Conservation (phyloP, 2,888 invertebrate genomes). For the Molorchus minor region DNA sequence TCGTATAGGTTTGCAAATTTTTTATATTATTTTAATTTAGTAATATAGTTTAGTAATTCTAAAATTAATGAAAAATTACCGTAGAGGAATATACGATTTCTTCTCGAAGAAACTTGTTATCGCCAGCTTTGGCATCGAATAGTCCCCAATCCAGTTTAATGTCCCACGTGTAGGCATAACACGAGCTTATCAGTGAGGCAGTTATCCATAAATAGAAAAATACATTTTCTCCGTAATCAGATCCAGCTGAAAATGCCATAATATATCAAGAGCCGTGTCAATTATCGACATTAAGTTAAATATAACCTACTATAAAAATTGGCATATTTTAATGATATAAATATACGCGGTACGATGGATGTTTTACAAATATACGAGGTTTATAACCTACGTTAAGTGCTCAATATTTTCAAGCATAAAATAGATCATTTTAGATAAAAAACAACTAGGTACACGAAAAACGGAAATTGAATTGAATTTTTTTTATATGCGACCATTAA, state of each 20-base stretch:
- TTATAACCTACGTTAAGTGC: no score
- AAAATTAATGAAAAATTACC: no score
- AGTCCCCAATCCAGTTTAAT: conserved; percentile 99
- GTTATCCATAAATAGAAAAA: conserved; percentile 91
- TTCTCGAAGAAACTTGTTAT: conserved; percentile 90
- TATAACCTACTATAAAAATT: background rate
- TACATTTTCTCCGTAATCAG: conserved; percentile 70
- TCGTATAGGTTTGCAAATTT: no score
- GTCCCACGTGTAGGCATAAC: conserved; percentile 98
- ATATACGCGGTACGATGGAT: no score
- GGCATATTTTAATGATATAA: background rate
- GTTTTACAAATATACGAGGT: no score
- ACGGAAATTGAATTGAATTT: no score
- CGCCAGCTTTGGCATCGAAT: conserved; percentile 89
- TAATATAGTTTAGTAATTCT: no score
- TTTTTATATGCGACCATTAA: no score
- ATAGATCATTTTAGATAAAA: no score
- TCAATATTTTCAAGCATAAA: no score
- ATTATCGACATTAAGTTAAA: background rate
- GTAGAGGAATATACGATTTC: conserved; percentile 94
- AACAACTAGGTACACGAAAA: no score
- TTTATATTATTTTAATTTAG: no score
- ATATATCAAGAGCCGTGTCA: background rate
- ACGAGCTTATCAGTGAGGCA: conserved; percentile 85
- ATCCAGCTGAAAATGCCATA: conserved; percentile 20